Evolutionary conservation across 2,113 vertebrate species (phyloP).

Genomic region (Campylorhamphus procurvoides): DNA sequence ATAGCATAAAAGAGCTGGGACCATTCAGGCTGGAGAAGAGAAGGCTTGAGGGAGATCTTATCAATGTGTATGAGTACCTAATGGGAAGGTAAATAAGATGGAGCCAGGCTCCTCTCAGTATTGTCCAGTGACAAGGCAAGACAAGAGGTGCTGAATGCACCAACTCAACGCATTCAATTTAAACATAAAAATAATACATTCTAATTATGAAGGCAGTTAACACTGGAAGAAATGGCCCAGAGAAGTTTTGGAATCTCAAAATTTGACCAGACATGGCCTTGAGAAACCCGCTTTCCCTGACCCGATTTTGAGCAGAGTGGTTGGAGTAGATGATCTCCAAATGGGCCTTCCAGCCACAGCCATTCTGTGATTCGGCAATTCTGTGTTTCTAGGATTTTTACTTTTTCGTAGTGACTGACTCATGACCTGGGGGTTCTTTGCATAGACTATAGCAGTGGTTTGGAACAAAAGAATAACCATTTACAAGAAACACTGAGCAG

Average conservation of each 20-base stretch:
- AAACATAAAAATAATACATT: not conserved
- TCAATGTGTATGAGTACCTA: not conserved
- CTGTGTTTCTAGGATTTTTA: not conserved
- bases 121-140: not conserved
- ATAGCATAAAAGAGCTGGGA: not conserved
- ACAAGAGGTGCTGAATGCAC: not conserved
- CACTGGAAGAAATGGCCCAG: not conserved
- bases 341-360: not conserved
- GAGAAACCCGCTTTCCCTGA: not conserved
- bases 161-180: not conserved
- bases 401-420: not conserved
- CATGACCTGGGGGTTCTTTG: not conserved
- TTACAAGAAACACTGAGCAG: not conserved
- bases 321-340: not conserved
- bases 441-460: not conserved
- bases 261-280: not conserved
- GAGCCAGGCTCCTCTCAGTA: not conserved
- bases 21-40: not conserved
- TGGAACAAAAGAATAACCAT: not conserved
- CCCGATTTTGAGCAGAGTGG: not conserved
- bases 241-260: not conserved
- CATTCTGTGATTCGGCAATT: not conserved
- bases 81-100: not conserved
- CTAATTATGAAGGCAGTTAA: not conserved
- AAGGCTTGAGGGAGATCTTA: not conserved